Evolutionary conservation across 2,888 invertebrate genomes (phyloP).

Genomic region (Halictus quadricinctus): DNA sequence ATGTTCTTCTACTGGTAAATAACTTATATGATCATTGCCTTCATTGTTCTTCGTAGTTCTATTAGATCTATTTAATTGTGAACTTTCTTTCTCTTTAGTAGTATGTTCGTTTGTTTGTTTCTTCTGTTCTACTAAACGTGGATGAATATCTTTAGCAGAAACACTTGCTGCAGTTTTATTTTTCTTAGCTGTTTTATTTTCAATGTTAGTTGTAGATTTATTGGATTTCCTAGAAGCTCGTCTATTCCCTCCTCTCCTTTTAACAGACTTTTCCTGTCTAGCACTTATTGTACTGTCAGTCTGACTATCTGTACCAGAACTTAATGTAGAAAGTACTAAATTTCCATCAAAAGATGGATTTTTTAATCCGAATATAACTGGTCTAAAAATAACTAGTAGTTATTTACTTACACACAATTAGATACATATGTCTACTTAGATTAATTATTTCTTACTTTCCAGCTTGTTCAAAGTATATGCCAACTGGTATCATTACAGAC

Average conservation of each 20-base stretch:
- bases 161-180: slow-evolving; percentile 11
- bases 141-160: background rate
- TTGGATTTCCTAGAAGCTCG: slow-evolving; percentile 13
- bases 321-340: slow-evolving; percentile 91
- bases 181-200: slow-evolving; percentile 24
- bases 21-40: background rate
- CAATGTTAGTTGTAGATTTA: slow-evolving; percentile 37
- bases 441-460: slow-evolving; percentile 85
- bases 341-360: slow-evolving; percentile 90
- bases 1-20: background rate
- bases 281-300: slow-evolving; percentile 72
- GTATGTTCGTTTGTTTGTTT: background rate
- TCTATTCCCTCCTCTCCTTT: slow-evolving; percentile 21
- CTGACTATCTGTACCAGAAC: slow-evolving; percentile 83
- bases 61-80: background rate
- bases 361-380: slow-evolving; percentile 89
- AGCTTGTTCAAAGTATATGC: slow-evolving; percentile 89
- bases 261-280: slow-evolving; percentile 37
- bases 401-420: slow-evolving; percentile 83
- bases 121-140: slow-evolving; percentile 23
- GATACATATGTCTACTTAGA: slow-evolving; percentile 24
- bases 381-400: slow-evolving; percentile 84
- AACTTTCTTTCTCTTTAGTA: background rate
- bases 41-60: background rate
- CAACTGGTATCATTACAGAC: slow-evolving; percentile 87